Evolutionary conservation across 2,888 invertebrate genomes (phyloP), one percentile per base, ranked within the genome.

Genomic region (Embidobia sp.): DNA sequence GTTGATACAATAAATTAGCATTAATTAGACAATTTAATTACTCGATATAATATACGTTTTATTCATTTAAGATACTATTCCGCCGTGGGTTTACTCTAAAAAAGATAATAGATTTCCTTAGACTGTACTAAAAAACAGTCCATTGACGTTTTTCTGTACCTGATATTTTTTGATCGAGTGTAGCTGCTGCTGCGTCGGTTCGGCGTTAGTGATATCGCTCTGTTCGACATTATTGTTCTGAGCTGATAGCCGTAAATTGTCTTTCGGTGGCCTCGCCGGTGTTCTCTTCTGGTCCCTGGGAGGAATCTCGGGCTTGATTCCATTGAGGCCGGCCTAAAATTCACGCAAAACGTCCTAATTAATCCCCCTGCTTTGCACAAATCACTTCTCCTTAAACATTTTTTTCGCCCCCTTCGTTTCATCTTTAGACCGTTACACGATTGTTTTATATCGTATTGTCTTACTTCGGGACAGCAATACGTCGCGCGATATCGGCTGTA

Each of bases 81-180:
- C n/a, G n/a, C n/a, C n/a, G n/a, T n/a, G n/a, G n/a, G n/a, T 22
- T 22, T 22, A 22, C 6, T 22, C 6, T 22, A 4, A 6, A 22
- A 22, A 22, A 22, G 22, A 22, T 22, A 22, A 22, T 22, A 22
- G 6, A 22, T 22, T 3, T 22, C 3, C 22, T 22, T 6, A 22
- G n/a, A n/a, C n/a, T n/a, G n/a, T n/a, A n/a, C n/a, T n/a, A n/a
- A n/a, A n/a, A n/a, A n/a, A n/a, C 22, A 22, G 6, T 6, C 22
- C 22, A 22, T 6, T 4, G 22, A 22, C 6, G 22, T n/a, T n/a
- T n/a, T n/a, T 4, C 3, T 22, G 22, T 83, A 97, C 97, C 94
- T 97, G 96, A 90, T 97, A 97, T 89, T 97, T 97, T 86, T 94
- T 94, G 89, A 98, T 96, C 90, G 96, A 95, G 87, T 97, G 96